A percentile compares a stretch with the other conserved stretches of the same genome.
These are phyloP conservation scores for Poeciliopsis prolifica DNA, from an alignment of 2,113 vertebrate species.

Conservation along the genomic window DNA sequence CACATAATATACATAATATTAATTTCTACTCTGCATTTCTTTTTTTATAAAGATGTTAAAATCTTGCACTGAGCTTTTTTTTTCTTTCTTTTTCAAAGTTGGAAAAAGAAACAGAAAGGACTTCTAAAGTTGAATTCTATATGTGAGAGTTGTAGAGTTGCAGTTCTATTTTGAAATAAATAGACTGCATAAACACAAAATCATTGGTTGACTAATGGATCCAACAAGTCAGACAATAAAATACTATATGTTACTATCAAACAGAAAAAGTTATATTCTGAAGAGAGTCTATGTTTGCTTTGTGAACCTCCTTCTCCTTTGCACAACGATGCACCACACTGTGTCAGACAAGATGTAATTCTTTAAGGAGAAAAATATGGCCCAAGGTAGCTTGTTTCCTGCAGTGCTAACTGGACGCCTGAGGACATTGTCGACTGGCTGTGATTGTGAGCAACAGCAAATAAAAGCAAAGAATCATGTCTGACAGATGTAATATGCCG, in stretches of 20 bases:
- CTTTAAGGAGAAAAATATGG: constrained; percentile 17
- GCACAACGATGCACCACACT: constrained; percentile 8
- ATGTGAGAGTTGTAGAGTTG: too few relatives aligned
- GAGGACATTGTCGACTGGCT: constrained; percentile 25
- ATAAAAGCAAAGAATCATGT: constrained; percentile 28
- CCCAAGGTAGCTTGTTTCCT: constrained; percentile 37
- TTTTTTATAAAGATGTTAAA: too few relatives aligned
- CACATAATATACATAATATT: background rate
- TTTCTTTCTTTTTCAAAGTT: too few relatives aligned
- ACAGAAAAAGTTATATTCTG: background rate
- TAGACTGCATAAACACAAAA: too few relatives aligned
- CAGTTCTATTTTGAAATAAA: background rate
- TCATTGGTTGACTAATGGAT: background rate
- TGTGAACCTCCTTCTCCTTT: background rate
- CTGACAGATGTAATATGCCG: background rate
- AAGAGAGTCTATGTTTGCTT: background rate
- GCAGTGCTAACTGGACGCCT: constrained; percentile 17
- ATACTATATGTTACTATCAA: background rate
- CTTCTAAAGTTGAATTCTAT: too few relatives aligned
- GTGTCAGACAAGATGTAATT: constrained; percentile 39
- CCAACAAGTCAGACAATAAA: background rate
- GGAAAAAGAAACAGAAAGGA: too few relatives aligned
- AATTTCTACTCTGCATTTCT: too few relatives aligned
- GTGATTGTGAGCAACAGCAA: constrained; percentile 37
- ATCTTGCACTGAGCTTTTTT: too few relatives aligned